Evolutionary conservation across 2,797 vertebrate species (phyloP).

Genomic region (Coranthus polyacanthus): DNA sequence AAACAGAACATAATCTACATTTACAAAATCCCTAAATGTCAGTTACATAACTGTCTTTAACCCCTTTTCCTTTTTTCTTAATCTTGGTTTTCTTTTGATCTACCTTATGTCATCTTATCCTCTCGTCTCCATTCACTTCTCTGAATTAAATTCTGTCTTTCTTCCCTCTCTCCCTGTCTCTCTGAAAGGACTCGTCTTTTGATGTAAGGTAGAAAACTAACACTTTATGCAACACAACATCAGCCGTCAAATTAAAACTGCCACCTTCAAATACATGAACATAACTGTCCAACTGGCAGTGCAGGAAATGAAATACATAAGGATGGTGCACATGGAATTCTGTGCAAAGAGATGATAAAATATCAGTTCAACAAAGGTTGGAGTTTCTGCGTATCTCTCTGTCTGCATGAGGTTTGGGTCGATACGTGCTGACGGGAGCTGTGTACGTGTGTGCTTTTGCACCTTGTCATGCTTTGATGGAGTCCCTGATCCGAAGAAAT

Average conservation of each 20-base stretch:
- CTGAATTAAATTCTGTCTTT: slow-evolving; percentile 23
- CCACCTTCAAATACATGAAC: neutral
- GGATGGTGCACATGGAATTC: too few species aligned
- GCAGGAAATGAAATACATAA: too few species aligned
- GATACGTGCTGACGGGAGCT: slow-evolving; percentile 31
- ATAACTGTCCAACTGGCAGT: too few species aligned
- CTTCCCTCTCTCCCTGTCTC: neutral
- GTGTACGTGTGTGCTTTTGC: slow-evolving; percentile 38
- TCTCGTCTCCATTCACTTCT: slow-evolving; percentile 14
- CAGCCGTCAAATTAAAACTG: slow-evolving; percentile 3
- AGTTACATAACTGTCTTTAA: slow-evolving; percentile 35
- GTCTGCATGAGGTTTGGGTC: slow-evolving; percentile 2
- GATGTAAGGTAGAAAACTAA: too few species aligned
- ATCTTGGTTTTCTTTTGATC: slow-evolving; percentile 40
- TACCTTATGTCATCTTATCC: slow-evolving; percentile 20
- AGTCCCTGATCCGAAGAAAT: slow-evolving; percentile 20
- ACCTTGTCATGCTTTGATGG: slow-evolving; percentile 53
- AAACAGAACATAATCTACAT: slow-evolving; percentile 9
- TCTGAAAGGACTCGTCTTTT: too few species aligned
- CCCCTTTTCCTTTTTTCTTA: slow-evolving; percentile 16
- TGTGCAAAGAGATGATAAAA: too few species aligned
- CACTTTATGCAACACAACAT: neutral
- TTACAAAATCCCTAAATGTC: slow-evolving; percentile 1
- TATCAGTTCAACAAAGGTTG: too few species aligned
- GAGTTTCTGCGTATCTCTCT: slow-evolving; percentile 5